phyloP scores from a whole-genome alignment of 2,797 vertebrate species.

The Cygnus olor region DNA sequence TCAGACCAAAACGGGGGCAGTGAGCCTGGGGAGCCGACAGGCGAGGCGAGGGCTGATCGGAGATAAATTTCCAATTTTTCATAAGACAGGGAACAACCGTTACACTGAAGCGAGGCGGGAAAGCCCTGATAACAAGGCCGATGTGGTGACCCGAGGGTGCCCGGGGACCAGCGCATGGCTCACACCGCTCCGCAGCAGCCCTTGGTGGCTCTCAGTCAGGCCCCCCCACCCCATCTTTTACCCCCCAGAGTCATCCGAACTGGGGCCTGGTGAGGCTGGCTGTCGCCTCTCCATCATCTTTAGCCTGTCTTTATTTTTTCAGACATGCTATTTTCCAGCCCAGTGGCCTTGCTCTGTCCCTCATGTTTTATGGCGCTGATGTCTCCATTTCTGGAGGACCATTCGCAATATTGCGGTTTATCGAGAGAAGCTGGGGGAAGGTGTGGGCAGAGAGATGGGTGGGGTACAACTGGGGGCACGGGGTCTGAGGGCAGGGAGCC shows the following conservation, averaged over 20 bases:
- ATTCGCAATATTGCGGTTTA: slow-evolving; percentile 10
- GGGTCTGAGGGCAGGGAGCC: not conserved
- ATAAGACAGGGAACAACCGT: not conserved
- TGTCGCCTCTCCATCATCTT: slow-evolving; percentile 34
- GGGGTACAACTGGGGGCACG: accelerated
- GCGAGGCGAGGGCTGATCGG: not conserved
- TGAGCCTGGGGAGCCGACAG: not conserved
- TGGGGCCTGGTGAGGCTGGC: not conserved
- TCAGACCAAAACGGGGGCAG: slow-evolving; percentile 39
- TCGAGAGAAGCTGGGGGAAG: not conserved
- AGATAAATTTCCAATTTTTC: slow-evolving; percentile 39
- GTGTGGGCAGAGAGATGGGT: not conserved
- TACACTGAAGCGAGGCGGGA: not conserved
- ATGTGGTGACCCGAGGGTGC: not conserved
- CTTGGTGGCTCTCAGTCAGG: not conserved
- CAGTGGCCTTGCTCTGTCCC: slow-evolving; percentile 65
- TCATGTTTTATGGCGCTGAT: slow-evolving; percentile 57
- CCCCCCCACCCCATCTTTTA: not conserved
- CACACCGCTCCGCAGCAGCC: no score
- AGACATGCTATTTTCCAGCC: slow-evolving; percentile 61
- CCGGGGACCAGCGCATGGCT: not conserved
- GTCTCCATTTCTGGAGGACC: slow-evolving; percentile 61
- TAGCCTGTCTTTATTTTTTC: slow-evolving; percentile 7
- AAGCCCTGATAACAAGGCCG: not conserved
- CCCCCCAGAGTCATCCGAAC: not conserved